These are phyloP conservation scores for Sitodiplosis mosellana DNA, from an alignment of 1,140 invertebrate genomes.

Conservation along the genomic window DNA sequence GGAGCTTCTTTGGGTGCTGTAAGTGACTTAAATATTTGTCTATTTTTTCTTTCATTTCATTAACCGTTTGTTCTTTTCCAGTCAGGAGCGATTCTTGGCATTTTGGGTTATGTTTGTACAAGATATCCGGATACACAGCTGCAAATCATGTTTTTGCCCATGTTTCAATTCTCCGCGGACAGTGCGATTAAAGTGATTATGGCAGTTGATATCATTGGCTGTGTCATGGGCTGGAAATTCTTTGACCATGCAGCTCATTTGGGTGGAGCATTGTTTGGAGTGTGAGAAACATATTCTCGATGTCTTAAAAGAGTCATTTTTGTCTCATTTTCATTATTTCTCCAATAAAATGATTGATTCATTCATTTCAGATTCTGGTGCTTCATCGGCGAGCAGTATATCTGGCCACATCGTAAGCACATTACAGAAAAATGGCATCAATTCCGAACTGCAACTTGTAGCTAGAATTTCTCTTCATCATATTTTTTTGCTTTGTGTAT, in stretches of 20 bases:
- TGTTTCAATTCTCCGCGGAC: constrained; percentile 26
- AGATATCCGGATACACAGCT: constrained; percentile 69
- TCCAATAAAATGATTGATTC: too few species aligned
- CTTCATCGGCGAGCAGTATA: background rate
- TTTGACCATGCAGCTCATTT: constrained; percentile 98
- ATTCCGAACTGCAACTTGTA: constrained; percentile 14
- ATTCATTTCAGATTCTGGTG: background rate
- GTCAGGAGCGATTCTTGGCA: constrained; percentile 86
- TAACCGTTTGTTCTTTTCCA: constrained; percentile 28
- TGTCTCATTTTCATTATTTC: too few species aligned
- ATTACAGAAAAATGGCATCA: background rate
- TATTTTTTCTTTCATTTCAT: constrained; percentile 4
- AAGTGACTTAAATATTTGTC: constrained; percentile 26
- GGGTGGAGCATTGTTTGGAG: constrained; percentile 77
- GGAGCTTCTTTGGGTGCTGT: constrained; percentile 80
- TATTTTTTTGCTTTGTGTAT: too few species aligned
- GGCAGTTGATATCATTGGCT: constrained; percentile 59
- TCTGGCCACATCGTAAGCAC: background rate
- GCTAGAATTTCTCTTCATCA: too few species aligned
- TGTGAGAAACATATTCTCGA: constrained; percentile 37
- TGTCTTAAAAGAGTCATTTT: too few species aligned
- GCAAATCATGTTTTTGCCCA: constrained; percentile 78
- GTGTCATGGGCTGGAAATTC: constrained; percentile 73
- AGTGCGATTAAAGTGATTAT: constrained; percentile 68
- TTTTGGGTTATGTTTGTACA: constrained; percentile 73